phyloP scores from a whole-genome alignment of 2,113 vertebrate genomes.

The Carassius carassius region DNA sequence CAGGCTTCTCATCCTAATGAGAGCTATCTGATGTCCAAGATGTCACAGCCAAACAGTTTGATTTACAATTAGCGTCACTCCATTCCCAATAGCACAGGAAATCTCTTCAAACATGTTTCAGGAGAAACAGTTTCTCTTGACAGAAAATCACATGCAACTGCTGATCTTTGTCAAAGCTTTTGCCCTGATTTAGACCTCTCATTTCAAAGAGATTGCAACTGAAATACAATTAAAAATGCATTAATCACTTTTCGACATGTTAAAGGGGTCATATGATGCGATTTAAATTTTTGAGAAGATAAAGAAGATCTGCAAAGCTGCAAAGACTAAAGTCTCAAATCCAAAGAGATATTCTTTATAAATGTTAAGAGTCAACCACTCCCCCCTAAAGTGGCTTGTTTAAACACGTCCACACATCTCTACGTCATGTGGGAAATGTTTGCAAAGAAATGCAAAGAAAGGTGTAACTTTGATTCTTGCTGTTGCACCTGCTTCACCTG shows the following conservation, averaged over 20 bases:
- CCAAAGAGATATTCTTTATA: too few species aligned
- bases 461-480: too few species aligned
- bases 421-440: too few species aligned
- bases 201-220: background rate
- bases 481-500: too few species aligned
- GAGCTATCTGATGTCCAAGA: background rate
- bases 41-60: constrained; percentile 58
- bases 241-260: background rate
- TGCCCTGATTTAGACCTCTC: background rate
- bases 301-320: too few species aligned
- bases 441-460: too few species aligned
- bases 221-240: background rate
- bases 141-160: background rate
- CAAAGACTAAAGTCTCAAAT: too few species aligned
- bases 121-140: background rate
- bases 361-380: too few species aligned
- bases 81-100: constrained; percentile 48
- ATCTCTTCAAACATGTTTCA: constrained; percentile 40
- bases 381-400: too few species aligned
- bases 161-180: constrained; percentile 10
- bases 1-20: constrained; percentile 22
- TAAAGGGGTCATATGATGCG: background rate
- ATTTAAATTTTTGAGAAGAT: too few species aligned
- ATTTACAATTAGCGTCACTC: constrained; percentile 65
- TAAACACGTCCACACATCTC: too few species aligned